Evolutionary conservation across 1,140 invertebrate genomes (phyloP).

Genomic region (Galleria mellonella): DNA sequence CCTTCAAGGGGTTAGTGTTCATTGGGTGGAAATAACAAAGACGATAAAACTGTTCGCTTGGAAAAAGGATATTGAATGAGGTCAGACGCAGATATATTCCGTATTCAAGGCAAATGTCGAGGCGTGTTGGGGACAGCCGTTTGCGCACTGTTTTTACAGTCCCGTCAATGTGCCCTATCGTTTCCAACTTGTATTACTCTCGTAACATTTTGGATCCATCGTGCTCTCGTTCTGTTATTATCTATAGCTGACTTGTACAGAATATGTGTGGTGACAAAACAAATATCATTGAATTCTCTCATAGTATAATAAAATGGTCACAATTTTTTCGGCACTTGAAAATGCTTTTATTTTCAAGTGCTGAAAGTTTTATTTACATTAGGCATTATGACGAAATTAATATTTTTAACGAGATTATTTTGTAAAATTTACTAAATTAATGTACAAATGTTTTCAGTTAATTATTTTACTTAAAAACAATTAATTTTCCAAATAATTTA

Average conservation of each 20-base stretch:
- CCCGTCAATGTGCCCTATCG: conserved; percentile 18
- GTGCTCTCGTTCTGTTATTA: background rate
- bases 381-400: too few relatives aligned
- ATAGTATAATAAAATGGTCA: too few relatives aligned
- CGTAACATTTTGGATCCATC: background rate
- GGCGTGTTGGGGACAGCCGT: conserved; percentile 41
- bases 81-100: conserved; percentile 59
- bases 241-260: background rate
- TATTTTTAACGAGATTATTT: too few relatives aligned
- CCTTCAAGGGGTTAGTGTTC: conserved; percentile 58
- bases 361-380: too few relatives aligned
- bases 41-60: conserved; percentile 66
- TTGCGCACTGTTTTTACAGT: conserved; percentile 42
- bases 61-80: conserved; percentile 69
- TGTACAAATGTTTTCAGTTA: too few relatives aligned
- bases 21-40: conserved; percentile 69
- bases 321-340: too few relatives aligned
- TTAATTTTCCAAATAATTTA: too few relatives aligned
- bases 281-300: too few relatives aligned
- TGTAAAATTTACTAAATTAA: too few relatives aligned
- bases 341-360: too few relatives aligned
- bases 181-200: conserved; percentile 20
- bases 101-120: conserved; percentile 51
- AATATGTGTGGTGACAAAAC: too few relatives aligned
- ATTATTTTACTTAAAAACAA: too few relatives aligned